phyloP scores from a whole-genome alignment of 2,797 vertebrate species.

The Typhlichthys subterraneus region DNA sequence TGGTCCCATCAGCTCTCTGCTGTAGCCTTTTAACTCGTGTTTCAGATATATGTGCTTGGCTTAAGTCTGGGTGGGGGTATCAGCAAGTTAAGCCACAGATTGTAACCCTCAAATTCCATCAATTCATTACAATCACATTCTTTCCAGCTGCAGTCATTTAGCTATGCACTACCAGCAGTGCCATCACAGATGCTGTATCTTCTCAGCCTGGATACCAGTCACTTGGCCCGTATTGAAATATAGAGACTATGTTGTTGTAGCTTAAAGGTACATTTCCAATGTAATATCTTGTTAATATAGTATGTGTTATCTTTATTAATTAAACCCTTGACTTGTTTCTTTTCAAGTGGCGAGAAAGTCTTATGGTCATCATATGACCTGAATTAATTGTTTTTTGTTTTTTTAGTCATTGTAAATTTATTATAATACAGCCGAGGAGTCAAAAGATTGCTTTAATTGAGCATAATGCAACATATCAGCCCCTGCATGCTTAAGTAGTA shows the following conservation, averaged over 20 bases:
- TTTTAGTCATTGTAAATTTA: too few species aligned
- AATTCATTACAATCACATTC: constrained; percentile 64
- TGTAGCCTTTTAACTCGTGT: constrained; percentile 34
- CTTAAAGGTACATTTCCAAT: too few species aligned
- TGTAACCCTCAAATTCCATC: constrained; percentile 71
- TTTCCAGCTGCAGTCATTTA: constrained; percentile 57
- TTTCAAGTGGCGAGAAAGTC: too few species aligned
- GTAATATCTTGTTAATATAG: too few species aligned
- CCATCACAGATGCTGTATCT: constrained; percentile 5
- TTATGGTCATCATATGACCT: too few species aligned
- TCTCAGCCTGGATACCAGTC: not conserved
- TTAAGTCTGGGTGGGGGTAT: constrained; percentile 71
- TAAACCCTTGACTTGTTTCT: too few species aligned
- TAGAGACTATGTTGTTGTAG: not conserved
- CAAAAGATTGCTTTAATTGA: too few species aligned
- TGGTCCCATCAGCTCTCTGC: constrained; percentile 5
- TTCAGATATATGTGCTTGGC: constrained; percentile 33
- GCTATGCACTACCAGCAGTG: constrained; percentile 12
- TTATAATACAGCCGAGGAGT: too few species aligned
- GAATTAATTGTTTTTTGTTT: too few species aligned
- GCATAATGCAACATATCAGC: too few species aligned
- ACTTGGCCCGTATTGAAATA: constrained; percentile 2
- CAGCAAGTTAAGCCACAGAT: constrained; percentile 69
- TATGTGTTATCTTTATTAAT: too few species aligned
- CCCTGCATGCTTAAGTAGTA: not conserved